Base-by-base conservation (phyloP, 1,140 invertebrate genomes). In the Phortica variegata region DNA sequence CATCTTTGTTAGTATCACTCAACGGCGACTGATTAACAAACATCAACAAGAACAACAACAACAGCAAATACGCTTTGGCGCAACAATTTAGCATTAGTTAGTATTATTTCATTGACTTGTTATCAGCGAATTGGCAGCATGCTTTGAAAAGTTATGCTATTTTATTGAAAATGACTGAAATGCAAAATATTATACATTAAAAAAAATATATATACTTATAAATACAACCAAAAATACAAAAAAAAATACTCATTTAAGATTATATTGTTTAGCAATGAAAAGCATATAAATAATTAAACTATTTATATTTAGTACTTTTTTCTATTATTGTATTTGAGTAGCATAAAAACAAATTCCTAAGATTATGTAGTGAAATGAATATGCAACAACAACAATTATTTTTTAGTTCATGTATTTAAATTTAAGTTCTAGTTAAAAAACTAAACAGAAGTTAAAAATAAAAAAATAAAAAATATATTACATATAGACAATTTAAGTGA, bases 201-300 rank as follows among this genome's bases (percentile, higher is more conserved):
- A 66, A 68, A 60, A 63, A 63, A 63, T 50, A n/a, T 49, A 56
- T 66, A 68, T 66, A 56, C 68, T 68, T 66, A 48, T 38, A 60
- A 57, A 60, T n/a, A n/a, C n/a, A n/a, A n/a, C n/a, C n/a, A n/a
- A n/a, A n/a, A n/a, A n/a, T n/a, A n/a, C n/a, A n/a, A n/a, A 38
- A 42, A 37, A 9, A 17, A 21, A 45, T 54, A 51, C 43, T 17
- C 2, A 33, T 40, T 52, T 45, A 29, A 45, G 19, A 47, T 34
- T 5, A 43, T 18, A 47, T 31, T 29, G 12, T 29, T 29, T 7
- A 29, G 12, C 6, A 29, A 12, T 29, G 12, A 29, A 29, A 29
- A 29, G 12, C 26, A 29, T 7, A 29, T 7, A 6, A 7, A 29
- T 29, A 29, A 29, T 7, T 29, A 12, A 29, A 12, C 26, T 29